A percentile compares a stretch with the other conserved stretches of the same genome.
Conservation (phyloP, 2,888 invertebrate genomes). For the Calliphora vomitoria region DNA sequence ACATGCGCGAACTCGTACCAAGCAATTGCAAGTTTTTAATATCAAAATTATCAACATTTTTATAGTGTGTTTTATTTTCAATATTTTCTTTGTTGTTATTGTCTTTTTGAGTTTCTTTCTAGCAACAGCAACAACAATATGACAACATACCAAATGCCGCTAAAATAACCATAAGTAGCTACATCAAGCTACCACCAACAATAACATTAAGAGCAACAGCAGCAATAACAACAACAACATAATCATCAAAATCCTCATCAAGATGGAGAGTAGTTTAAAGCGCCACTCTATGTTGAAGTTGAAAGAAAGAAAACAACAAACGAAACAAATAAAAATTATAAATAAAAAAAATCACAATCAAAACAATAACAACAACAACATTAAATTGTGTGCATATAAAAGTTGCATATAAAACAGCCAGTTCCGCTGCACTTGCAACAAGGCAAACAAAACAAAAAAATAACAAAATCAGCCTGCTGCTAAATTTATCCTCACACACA, state of each 20-base stretch:
- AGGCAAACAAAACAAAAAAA: not conserved
- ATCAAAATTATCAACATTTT: conserved; percentile 40
- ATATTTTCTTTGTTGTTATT: conserved; percentile 40
- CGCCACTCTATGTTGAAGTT: conserved; percentile 60
- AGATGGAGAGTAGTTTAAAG: conserved; percentile 63
- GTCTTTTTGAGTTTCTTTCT: conserved; percentile 55
- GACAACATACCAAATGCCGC: conserved; percentile 58
- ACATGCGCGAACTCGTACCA: not conserved
- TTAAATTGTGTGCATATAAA: conserved; percentile 62
- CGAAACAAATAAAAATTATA: conserved; percentile 43
- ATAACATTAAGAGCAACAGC: conserved; percentile 46
- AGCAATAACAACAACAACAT: too few species aligned
- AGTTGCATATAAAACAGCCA: conserved; percentile 66
- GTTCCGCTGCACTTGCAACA: conserved; percentile 72
- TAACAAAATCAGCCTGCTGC: conserved; percentile 45
- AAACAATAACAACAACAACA: conserved; percentile 54
- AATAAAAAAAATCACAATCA: conserved; percentile 36
- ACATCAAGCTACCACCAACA: conserved; percentile 40
- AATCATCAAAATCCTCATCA: conserved; percentile 26
- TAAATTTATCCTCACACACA: conserved; percentile 57
- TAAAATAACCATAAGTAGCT: conserved; percentile 66
- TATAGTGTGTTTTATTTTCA: conserved; percentile 38
- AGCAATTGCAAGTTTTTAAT: conserved; percentile 14
- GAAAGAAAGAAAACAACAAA: conserved; percentile 51
- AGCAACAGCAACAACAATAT: conserved; percentile 40